Base-by-base conservation (phyloP, 2,113 vertebrate genomes). In the Tragelaphus scriptus region DNA sequence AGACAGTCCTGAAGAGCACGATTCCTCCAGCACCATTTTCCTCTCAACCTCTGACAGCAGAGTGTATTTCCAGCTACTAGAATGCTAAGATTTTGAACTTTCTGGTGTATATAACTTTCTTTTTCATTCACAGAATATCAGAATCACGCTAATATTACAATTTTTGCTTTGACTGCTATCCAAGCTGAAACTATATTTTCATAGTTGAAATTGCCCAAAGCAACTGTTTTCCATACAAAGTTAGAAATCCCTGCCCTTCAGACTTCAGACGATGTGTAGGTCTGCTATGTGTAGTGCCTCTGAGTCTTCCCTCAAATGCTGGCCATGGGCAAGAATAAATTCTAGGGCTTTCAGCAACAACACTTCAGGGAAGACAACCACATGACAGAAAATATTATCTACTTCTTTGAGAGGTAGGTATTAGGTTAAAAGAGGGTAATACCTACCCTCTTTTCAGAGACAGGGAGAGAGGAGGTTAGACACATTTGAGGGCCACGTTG, bases 1-100 rank as follows among this genome's bases (percentile, higher is more conserved):
- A 53, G 53, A 84, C 4, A 7, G 11, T 12, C 30, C 16, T n/a
- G 32, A 11, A 32, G 30, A 14, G 2, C 12, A 6, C 0, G 1
- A 1, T 3, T 3, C 11, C 5, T 85, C 32, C 23, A 13, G 49
- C 2, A 32, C 4, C 32, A 51, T 16, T 68, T 61, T 36, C 65
- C 44, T 75, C 44, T 53, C 16, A 28, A n/a, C 32, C 47, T 65
- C 55, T 6, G 53, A 75, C 6, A 49, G 36, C 56, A n/a, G n/a
- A 80, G 16, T 25, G 13, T 2, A 25, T 14, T 40, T 65, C 28
- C 21, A n/a, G 13, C 36, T n/a, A 13, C 36, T 12, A 8, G 28
- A 56, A 63, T 7, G 7, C 59, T 59, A 32, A 7, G 10, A 56
- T 56, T 55, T 44, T 17, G 28, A 49, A 55, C 47, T 93, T n/a